These are phyloP conservation scores for Drosophila bocki DNA, from an alignment of 1,140 invertebrate genomes.

Conservation along the genomic window DNA sequence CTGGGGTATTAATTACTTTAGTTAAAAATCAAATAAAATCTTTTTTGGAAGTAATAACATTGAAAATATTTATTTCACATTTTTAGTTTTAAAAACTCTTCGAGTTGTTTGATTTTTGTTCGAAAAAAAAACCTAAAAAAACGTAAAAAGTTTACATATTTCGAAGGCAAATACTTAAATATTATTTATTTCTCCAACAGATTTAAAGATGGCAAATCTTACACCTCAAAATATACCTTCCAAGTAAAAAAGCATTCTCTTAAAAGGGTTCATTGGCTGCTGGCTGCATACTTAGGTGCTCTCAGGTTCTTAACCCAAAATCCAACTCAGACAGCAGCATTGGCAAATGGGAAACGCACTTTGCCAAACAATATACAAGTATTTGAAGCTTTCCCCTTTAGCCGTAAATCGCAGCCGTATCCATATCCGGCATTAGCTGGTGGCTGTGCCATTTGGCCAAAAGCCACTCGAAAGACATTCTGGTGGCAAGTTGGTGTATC, in stretches of 20 bases:
- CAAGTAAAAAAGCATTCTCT: no score
- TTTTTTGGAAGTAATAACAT: background rate
- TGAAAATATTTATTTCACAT: background rate
- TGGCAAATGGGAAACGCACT: slow-evolving; percentile 2
- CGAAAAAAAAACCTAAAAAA: no score
- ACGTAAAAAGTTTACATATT: background rate
- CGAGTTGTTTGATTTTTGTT: no score
- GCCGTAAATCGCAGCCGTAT: slow-evolving; percentile 50
- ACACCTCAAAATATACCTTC: background rate
- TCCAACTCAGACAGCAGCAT: background rate
- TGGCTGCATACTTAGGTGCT: background rate
- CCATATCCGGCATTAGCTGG: slow-evolving; percentile 50
- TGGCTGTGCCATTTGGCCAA: slow-evolving; percentile 45
- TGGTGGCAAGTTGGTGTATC: slow-evolving; percentile 11
- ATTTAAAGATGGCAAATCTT: no score
- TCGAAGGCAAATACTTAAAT: no score
- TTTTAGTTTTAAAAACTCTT: background rate
- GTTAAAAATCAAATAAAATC: background rate
- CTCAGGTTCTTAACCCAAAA: slow-evolving; percentile 16
- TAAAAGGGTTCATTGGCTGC: slow-evolving; percentile 1
- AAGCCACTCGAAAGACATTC: slow-evolving; percentile 41
- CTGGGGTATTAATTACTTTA: background rate
- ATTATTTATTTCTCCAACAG: background rate
- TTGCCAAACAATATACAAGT: slow-evolving; percentile 1
- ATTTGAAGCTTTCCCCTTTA: slow-evolving; percentile 31